phyloP scores from a whole-genome alignment of 2,113 vertebrate genomes.

The Dermatemys mawii region DNA sequence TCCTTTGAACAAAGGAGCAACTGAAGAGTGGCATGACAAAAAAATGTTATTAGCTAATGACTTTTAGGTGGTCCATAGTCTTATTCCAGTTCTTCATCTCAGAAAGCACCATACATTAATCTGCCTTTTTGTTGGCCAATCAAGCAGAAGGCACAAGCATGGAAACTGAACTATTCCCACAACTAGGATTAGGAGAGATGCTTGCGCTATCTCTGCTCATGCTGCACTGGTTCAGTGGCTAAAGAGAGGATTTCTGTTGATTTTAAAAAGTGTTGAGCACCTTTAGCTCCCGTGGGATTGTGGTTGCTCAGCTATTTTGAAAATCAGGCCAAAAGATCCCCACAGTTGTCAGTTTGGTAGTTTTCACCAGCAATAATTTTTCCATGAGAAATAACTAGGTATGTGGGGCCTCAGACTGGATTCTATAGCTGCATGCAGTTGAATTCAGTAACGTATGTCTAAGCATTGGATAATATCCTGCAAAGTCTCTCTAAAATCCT shows the following conservation, averaged over 20 bases:
- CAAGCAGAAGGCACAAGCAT: slow-evolving; percentile 16
- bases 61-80: neutral
- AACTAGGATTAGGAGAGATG: neutral
- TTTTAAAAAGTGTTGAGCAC: slow-evolving; percentile 30
- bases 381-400: neutral
- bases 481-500: neutral
- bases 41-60: neutral
- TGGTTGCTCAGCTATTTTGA: neutral
- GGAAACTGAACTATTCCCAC: neutral
- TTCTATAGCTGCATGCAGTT: neutral
- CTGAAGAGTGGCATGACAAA: neutral
- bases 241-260: neutral
- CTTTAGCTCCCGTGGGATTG: slow-evolving; percentile 10
- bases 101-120: neutral
- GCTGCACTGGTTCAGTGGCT: neutral
- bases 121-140: neutral
- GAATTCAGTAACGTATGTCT: neutral
- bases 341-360: neutral
- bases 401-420: neutral
- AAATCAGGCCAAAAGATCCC: slow-evolving; percentile 42
- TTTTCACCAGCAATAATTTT: neutral
- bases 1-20: neutral
- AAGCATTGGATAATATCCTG: neutral
- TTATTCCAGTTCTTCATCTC: neutral
- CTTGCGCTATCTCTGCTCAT: slow-evolving; percentile 26